Base-by-base conservation (phyloP, 92 coral and sea anemone species). In the Heteractis magnifica region DNA sequence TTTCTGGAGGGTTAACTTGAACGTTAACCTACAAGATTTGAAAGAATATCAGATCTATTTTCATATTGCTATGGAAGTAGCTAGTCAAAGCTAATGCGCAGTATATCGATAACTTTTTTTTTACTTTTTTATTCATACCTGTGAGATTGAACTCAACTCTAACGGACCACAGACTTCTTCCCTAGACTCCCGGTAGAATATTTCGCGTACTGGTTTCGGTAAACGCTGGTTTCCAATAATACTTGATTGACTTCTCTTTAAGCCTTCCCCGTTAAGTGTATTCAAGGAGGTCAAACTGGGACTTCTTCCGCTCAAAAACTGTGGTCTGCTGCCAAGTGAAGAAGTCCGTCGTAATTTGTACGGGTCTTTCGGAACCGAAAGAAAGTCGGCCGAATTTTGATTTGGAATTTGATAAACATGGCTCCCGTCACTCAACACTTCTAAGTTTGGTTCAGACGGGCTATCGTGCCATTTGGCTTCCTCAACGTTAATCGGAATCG, bases 401-500 rank as follows among this genome's bases (percentile, higher is more conserved):
- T 52, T 52, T 55, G 15, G 60, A 2, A 26, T 21, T 68, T 76
- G 48, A 76, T 76, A 76, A 21, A 5, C 58, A 52, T 51, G 73
- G 10, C 55, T 68, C 12, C 74, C 58, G 48, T 41, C 77, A 10
- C 77, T 20, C 13, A 70, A 7, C 8, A 71, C 65, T 11, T 18
- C 77, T 2, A 81, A 20, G 21, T 81, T 81, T 13, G 84, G 77
- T 51, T 68, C 76, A 41, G 84, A 81, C 0, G 84, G 84, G 52
- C 53, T 34, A 0, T 79, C 83, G 16, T 79, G 75, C 5, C n/a
- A 12, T 5, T 52, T 50, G 4, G 84, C 84, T 50, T 81, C 84
- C 13, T 81, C 84, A 16, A 81, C 21, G 55, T 81, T 81, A 16
- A 81, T 81, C 10, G 84, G 84, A 10, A 81, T 81, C 3, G 64